Percentiles rank a stretch among this genome's conserved stretches.
Conservation (phyloP, 2,888 invertebrate species). For the Gymnoscelis rufifasciata region DNA sequence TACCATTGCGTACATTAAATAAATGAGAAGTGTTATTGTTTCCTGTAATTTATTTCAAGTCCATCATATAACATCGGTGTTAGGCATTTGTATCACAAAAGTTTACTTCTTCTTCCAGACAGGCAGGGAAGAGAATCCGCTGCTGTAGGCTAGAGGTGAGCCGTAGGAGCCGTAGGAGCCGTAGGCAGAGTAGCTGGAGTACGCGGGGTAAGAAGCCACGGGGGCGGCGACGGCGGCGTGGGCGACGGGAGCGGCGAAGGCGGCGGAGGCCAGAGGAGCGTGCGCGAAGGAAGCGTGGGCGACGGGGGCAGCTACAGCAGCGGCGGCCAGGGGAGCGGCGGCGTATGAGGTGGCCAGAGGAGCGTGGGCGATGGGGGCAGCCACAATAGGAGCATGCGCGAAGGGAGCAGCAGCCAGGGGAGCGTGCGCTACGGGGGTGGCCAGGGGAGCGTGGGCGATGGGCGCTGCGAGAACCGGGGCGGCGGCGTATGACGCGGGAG, state of each 20-base stretch:
- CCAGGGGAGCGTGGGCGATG: not conserved
- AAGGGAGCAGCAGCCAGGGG: too few species aligned
- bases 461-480: not conserved
- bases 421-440: too few species aligned
- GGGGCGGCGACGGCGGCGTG: not conserved
- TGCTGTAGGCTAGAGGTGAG: slow-evolving; percentile 6
- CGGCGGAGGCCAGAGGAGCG: not conserved
- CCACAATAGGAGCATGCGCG: not conserved
- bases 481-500: slow-evolving; percentile 1
- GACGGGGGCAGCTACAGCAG: not conserved
- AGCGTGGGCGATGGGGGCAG: not conserved
- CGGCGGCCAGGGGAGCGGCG: not conserved
- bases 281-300: not conserved
- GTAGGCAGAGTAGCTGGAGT: slow-evolving; percentile 7
- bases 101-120: slow-evolving; percentile 11
- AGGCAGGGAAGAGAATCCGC: slow-evolving; percentile 4
- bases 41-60: too few species aligned
- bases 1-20: too few species aligned
- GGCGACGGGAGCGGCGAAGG: not conserved
- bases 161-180: not conserved
- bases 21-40: too few species aligned
- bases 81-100: too few species aligned
- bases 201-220: slow-evolving; percentile 5
- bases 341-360: not conserved
- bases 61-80: too few species aligned